Evolutionary conservation across 2,113 vertebrate species (phyloP).

Genomic region (Vimba vimba): DNA sequence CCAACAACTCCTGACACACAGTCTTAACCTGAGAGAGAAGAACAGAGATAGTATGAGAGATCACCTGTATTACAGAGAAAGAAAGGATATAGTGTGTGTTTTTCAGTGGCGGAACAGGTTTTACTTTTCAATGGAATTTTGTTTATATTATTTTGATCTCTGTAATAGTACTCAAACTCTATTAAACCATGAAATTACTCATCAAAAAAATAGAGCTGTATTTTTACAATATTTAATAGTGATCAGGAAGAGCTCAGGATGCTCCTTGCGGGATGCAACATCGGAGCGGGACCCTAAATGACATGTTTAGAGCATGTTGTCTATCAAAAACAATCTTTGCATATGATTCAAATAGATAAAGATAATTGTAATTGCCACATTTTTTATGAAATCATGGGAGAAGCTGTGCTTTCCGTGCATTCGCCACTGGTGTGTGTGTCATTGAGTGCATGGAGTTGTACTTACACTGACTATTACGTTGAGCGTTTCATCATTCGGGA

Average conservation of each 20-base stretch:
- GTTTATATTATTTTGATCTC: background rate
- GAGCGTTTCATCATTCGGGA: conserved; percentile 95
- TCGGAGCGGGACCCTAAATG: background rate
- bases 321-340: background rate
- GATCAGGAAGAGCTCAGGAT: background rate
- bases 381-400: background rate
- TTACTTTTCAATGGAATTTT: background rate
- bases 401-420: background rate
- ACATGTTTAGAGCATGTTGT: background rate
- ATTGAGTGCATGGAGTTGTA: background rate
- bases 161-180: background rate
- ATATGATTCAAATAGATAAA: background rate
- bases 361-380: background rate
- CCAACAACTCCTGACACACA: conserved; percentile 91
- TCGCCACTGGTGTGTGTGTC: background rate
- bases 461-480: conserved; percentile 97
- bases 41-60: background rate
- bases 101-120: background rate
- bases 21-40: conserved; percentile 86
- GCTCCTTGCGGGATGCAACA: background rate
- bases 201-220: background rate
- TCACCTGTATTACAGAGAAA: background rate
- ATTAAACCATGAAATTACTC: background rate
- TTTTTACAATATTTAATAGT: background rate
- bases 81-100: background rate